Evolutionary conservation across 2,888 invertebrate species (phyloP).

Genomic region (Zygaena filipendulae): DNA sequence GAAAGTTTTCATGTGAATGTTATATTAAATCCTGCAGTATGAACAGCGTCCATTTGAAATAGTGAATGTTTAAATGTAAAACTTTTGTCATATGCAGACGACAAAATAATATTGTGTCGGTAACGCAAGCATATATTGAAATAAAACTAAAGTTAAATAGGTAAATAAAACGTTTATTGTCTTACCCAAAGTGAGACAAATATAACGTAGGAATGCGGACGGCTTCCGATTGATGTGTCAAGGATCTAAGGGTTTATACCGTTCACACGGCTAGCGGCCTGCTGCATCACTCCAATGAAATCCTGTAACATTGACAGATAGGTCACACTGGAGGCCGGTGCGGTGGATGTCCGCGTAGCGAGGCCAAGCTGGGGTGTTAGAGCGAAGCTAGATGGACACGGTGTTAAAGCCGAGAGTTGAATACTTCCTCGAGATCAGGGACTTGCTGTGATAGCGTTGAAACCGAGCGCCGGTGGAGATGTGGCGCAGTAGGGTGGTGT

Average conservation of each 20-base stretch:
- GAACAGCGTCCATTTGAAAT: no score
- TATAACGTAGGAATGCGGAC: conserved; percentile 55
- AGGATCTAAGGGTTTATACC: conserved; percentile 19
- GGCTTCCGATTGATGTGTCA: conserved; percentile 35
- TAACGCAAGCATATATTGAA: conserved; percentile 40
- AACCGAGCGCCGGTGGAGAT: conserved; percentile 75
- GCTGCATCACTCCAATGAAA: conserved; percentile 49
- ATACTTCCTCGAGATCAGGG: conserved; percentile 80
- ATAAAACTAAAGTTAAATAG: conserved; percentile 26
- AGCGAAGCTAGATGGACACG: conserved; percentile 61
- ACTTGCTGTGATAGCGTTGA: conserved; percentile 80
- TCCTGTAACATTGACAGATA: conserved; percentile 60
- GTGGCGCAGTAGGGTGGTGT: conserved; percentile 66
- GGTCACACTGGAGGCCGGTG: conserved; percentile 48
- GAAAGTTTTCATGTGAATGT: no score
- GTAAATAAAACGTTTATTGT: conserved; percentile 58
- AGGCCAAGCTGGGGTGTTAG: conserved; percentile 53
- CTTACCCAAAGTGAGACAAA: conserved; percentile 44
- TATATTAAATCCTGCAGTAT: no score
- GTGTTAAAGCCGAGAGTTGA: conserved; percentile 64
- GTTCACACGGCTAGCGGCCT: conserved; percentile 17
- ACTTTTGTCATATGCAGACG: no score
- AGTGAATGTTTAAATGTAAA: no score
- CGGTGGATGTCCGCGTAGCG: conserved; percentile 42
- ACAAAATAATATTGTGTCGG: conserved; percentile 1